Percentiles rank a stretch among this genome's conserved stretches.
These are phyloP conservation scores for Thymelicus lineola DNA, from an alignment of 2,888 invertebrate genomes.

Conservation along the genomic window DNA sequence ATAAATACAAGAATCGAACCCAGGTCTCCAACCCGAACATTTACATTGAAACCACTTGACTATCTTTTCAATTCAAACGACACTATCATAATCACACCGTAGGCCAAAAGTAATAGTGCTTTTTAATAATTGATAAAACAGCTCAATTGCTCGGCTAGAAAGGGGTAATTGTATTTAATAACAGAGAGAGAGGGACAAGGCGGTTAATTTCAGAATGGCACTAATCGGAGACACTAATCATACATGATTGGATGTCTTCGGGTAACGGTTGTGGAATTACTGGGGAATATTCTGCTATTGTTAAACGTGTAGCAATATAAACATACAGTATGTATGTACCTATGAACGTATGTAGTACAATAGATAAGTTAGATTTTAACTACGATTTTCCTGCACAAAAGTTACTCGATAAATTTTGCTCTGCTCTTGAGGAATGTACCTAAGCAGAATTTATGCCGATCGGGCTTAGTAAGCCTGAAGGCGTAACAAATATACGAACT, in stretches of 20 bases:
- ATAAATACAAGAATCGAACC: no score
- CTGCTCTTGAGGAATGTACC: no score
- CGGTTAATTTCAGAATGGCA: conserved; percentile 39
- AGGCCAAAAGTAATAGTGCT: conserved; percentile 19
- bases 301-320: neutral
- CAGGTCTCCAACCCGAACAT: no score
- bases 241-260: conserved; percentile 32
- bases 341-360: no score
- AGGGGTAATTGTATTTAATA: conserved; percentile 43
- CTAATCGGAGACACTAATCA: conserved; percentile 36
- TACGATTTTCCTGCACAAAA: no score
- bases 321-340: neutral
- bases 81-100: neutral
- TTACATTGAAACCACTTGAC: no score
- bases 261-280: conserved; percentile 9
- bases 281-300: conserved; percentile 3
- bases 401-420: no score
- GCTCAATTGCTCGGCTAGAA: conserved; percentile 30
- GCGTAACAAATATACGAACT: no score
- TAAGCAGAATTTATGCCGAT: no score
- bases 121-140: conserved; percentile 38
- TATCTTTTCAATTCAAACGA: no score
- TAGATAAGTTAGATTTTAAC: no score
- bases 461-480: no score
- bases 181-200: conserved; percentile 29